Base-by-base conservation (phyloP, 2,888 invertebrate genomes). In the Xestia rhomboidea region DNA sequence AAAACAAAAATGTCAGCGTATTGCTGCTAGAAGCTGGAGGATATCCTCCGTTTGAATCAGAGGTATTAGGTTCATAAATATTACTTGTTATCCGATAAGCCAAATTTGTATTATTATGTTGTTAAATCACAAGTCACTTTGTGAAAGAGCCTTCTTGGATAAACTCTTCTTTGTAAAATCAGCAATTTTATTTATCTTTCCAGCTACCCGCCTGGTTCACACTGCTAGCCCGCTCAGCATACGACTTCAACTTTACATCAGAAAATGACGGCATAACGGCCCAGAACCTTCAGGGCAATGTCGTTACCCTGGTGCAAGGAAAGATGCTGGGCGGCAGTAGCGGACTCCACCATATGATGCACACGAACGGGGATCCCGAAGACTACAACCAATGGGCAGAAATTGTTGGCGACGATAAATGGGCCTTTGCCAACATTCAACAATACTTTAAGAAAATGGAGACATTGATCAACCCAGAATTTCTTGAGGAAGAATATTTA, bases 241-340 rank as follows among this genome's bases (percentile, higher is more conserved):
- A 82, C 30, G 82, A 82, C 21, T 81, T 49, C 34, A 82, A 82
- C 66, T 60, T 51, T 0, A 77, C 81, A 46, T 71, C 82, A 0
- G 71, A 62, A 30, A 57, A 81, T 60, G 77, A 82, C 15, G 73
- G 73, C 6, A 64, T n/a, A 57, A 70, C 82, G 2, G 81, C 63
- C 0, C 82, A 81, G 34, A 81, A 77, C 49, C 68, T 77, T 21
- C 77, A 74, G 41, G 68, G 41, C 24, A 71, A 76, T 0, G 30
- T 51, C n/a, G 64, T 77, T 7, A 68, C 49, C 44, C 10, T 81
- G 34, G 71, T 54, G 0, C 81, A 77, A 51, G 82, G 82, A 0
- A 82, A 74, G 62, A 68, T 81, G 71, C 46, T 82, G 18, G 81
- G 82, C 0, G 82, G 82, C 13, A 77, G 74, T 38, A 74, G 81